These are phyloP conservation scores for Sclerurus mexicanus DNA, from an alignment of 2,113 vertebrate species.

Conservation along the genomic window DNA sequence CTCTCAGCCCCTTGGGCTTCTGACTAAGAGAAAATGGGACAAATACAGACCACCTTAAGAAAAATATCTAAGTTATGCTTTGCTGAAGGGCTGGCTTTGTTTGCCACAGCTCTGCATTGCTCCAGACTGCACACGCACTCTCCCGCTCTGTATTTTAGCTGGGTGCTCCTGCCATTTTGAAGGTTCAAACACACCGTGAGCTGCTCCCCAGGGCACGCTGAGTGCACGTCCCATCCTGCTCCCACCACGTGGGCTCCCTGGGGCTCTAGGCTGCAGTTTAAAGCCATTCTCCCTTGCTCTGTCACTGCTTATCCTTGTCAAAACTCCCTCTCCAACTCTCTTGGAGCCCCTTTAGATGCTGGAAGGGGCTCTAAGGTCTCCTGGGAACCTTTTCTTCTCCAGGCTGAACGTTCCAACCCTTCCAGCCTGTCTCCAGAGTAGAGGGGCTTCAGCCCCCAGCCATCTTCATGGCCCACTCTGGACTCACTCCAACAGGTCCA, in stretches of 20 bases:
- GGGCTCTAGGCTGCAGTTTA: rapidly evolving
- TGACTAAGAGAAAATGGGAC: neutral
- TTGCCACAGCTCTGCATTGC: neutral
- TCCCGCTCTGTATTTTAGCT: neutral
- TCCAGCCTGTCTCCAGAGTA: neutral
- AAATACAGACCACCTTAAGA: neutral
- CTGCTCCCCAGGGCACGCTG: rapidly evolving
- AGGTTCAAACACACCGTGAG: rapidly evolving
- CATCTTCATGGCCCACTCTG: neutral
- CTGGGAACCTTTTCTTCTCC: neutral
- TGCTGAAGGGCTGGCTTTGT: neutral
- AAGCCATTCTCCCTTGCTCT: neutral
- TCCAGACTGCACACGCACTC: neutral
- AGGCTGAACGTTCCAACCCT: neutral
- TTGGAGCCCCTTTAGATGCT: neutral
- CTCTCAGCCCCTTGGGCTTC: neutral
- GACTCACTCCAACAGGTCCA: no score
- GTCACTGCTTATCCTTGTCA: neutral
- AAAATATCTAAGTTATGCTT: neutral
- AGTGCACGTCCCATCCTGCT: rapidly evolving
- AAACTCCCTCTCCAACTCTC: neutral
- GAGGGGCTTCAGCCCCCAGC: neutral
- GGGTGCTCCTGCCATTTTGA: neutral
- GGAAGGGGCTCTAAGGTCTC: neutral
- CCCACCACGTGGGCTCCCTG: neutral